These are phyloP conservation scores for Sylvilagus floridanus DNA, from an alignment of 2,797 vertebrate species.

Conservation along the genomic window DNA sequence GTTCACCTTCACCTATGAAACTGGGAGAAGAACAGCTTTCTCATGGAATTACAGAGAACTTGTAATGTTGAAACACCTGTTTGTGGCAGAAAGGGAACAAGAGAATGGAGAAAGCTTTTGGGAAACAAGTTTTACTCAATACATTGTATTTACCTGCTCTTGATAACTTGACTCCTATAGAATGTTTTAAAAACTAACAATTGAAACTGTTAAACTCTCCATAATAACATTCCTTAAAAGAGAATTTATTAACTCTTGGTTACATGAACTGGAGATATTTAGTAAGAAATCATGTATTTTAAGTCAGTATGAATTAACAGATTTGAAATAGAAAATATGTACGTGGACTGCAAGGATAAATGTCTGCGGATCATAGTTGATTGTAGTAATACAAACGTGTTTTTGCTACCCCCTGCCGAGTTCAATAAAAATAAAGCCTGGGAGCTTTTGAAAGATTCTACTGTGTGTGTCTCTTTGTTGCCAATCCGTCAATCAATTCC, in stretches of 20 bases:
- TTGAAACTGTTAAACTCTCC: not conserved
- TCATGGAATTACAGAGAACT: constrained; percentile 13
- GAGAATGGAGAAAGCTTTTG: constrained; percentile 38
- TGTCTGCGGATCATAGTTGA: not conserved
- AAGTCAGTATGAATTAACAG: constrained; percentile 13
- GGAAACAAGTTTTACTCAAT: not conserved
- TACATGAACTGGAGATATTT: constrained; percentile 24
- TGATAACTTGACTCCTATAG: constrained; percentile 36
- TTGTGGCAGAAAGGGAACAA: constrained; percentile 37
- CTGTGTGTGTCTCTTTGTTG: not conserved
- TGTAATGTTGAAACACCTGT: constrained; percentile 17
- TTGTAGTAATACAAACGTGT: not conserved
- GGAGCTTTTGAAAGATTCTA: too few relatives aligned
- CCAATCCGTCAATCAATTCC: not conserved
- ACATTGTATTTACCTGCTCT: not conserved
- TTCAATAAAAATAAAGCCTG: constrained; percentile 77
- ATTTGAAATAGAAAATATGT: constrained; percentile 42
- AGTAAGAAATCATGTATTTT: constrained; percentile 53
- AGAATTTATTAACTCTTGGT: not conserved
- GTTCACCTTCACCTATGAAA: not conserved
- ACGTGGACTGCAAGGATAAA: not conserved
- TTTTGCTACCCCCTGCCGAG: constrained; percentile 53
- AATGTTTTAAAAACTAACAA: not conserved
- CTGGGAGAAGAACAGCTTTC: not conserved
- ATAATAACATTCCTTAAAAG: constrained; percentile 38